phyloP scores from a whole-genome alignment of 2,113 vertebrate species.

The Pelecanus crispus region DNA sequence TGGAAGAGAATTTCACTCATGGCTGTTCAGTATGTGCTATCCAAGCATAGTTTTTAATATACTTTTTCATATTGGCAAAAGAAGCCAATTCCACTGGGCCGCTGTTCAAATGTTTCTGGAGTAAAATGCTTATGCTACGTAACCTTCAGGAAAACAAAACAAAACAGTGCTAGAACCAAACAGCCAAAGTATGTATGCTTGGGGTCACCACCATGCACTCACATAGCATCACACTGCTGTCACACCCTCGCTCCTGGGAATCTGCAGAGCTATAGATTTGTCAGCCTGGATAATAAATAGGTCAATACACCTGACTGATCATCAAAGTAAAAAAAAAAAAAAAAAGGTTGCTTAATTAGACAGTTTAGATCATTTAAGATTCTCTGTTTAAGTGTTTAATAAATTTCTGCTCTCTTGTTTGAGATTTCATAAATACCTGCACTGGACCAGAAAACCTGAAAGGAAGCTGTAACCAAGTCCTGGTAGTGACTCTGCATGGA shows the following conservation, averaged over 20 bases:
- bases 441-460: neutral
- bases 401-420: neutral
- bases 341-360: neutral
- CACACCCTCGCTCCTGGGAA: neutral
- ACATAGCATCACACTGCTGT: neutral
- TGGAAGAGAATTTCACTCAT: neutral
- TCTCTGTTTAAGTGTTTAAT: neutral
- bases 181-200: accelerated
- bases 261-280: neutral
- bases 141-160: neutral
- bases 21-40: neutral
- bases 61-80: neutral
- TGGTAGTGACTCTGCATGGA: no score
- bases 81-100: neutral
- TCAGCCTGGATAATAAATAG: neutral
- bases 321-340: neutral
- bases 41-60: neutral
- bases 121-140: neutral
- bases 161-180: neutral
- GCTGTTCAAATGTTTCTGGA: neutral
- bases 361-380: neutral
- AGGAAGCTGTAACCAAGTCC: neutral
- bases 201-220: neutral
- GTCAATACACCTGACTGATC: neutral
- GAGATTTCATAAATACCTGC: neutral